These are phyloP conservation scores for Caenorhabditis tropicalis DNA, from an alignment of 1,140 invertebrate species.

Conservation along the genomic window DNA sequence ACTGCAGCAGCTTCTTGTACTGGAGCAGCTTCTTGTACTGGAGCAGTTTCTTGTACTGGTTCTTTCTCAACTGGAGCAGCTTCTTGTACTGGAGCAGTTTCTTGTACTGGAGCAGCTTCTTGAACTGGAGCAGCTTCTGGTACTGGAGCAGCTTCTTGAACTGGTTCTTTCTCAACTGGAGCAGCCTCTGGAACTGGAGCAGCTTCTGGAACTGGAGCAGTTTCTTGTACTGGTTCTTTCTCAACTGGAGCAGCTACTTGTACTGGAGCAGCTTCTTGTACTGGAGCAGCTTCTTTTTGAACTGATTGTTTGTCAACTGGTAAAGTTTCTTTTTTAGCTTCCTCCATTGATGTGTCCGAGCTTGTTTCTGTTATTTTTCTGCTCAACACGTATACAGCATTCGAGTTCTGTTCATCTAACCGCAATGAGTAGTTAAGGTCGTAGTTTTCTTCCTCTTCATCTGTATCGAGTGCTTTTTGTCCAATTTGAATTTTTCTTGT, in stretches of 20 bases:
- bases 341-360: neutral
- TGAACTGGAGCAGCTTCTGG: neutral
- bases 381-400: neutral
- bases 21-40: neutral
- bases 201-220: neutral
- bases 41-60: conserved; percentile 9
- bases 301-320: neutral
- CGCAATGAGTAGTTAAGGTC: neutral
- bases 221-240: neutral
- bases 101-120: neutral
- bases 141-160: neutral
- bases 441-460: conserved; percentile 21
- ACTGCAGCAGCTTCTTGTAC: neutral
- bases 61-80: neutral
- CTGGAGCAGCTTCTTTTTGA: neutral
- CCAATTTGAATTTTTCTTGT: neutral
- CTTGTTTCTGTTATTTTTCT: neutral
- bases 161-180: neutral
- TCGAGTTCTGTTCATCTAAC: neutral
- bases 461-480: neutral
- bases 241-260: neutral
- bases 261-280: neutral
- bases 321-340: neutral
- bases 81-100: neutral
- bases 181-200: neutral